These are phyloP conservation scores for Myiozetetes cayanensis DNA, from an alignment of 2,113 vertebrate genomes.

Conservation along the genomic window DNA sequence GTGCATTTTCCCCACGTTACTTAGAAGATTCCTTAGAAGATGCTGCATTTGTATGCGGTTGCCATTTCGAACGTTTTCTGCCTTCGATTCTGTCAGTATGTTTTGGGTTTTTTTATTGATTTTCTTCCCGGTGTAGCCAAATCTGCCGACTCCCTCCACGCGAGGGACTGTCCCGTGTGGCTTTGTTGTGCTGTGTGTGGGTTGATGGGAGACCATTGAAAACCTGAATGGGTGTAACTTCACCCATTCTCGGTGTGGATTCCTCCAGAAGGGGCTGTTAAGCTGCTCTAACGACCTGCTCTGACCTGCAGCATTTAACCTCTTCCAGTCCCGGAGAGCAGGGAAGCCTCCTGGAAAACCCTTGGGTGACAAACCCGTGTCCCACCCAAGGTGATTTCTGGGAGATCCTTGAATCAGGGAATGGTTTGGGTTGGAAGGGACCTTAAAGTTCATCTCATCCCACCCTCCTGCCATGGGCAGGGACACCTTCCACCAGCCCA, in stretches of 20 bases:
- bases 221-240: neutral
- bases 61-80: neutral
- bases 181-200: neutral
- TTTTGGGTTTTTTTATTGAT: neutral
- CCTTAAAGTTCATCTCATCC: no score
- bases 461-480: neutral
- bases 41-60: neutral
- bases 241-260: neutral
- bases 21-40: neutral
- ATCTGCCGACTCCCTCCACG: neutral
- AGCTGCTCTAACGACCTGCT: neutral
- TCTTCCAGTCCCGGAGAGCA: neutral
- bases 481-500: neutral
- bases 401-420: neutral
- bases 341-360: neutral
- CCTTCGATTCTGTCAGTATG: neutral
- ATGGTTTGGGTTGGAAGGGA: neutral
- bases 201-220: neutral
- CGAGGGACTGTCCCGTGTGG: neutral
- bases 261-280: neutral
- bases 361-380: neutral
- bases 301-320: neutral
- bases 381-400: neutral
- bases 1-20: neutral
- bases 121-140: neutral